phyloP scores from a whole-genome alignment of 2,888 invertebrate species.

The Hypolimnas misippus region DNA sequence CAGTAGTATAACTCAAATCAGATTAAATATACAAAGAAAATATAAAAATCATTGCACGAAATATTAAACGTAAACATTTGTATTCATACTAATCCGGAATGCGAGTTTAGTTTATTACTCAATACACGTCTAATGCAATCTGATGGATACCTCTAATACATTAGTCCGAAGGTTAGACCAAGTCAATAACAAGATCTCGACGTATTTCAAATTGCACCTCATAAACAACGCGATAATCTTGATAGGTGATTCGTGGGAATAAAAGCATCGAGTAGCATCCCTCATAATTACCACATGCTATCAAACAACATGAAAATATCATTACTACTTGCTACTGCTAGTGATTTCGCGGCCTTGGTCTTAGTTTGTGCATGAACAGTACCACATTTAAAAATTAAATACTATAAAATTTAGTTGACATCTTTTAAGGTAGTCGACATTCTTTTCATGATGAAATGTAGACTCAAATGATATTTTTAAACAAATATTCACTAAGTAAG shows the following conservation, averaged over 20 bases:
- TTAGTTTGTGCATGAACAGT: too few relatives aligned
- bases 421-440: too few relatives aligned
- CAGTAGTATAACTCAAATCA: too few relatives aligned
- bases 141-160: conserved; percentile 20
- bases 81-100: neutral
- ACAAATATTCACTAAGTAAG: too few relatives aligned
- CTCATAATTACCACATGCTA: conserved; percentile 29
- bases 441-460: too few relatives aligned
- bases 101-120: conserved; percentile 10
- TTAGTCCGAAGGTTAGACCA: conserved; percentile 25
- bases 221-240: conserved; percentile 34
- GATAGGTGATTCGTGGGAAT: conserved; percentile 36
- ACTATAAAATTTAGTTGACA: too few relatives aligned
- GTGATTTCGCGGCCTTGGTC: neutral
- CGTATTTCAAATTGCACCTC: conserved; percentile 30
- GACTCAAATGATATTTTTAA: too few relatives aligned
- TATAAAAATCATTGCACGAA: neutral
- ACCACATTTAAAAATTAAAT: too few relatives aligned
- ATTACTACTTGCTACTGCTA: neutral
- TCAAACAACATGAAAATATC: neutral
- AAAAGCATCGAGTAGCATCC: conserved; percentile 26
- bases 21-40: neutral
- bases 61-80: neutral
- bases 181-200: conserved; percentile 27
- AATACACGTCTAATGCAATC: conserved; percentile 16